Evolutionary conservation across 64 coral and sea anemone species (phyloP), one percentile per base, ranked within the genome.

Genomic region (Orbicella faveolata): DNA sequence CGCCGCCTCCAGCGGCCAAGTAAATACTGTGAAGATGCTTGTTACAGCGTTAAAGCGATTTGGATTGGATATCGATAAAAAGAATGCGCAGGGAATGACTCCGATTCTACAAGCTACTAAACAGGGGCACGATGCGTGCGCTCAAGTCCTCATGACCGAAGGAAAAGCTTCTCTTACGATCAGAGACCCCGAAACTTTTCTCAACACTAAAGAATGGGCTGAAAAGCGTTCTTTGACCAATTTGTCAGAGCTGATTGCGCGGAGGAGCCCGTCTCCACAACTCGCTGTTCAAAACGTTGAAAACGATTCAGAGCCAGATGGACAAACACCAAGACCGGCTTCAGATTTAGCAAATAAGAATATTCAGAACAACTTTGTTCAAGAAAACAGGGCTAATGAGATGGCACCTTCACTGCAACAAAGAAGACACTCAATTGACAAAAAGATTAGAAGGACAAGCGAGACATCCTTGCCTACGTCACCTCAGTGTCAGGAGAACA

Each of bases 181-280:
- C 36, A 76, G 91, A 63, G 95, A 96, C 52, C 89, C 95, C 67
- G 30, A 63, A 77, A 74, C 86, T 54, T 90, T 90, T 75, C 62
- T 93, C 18, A 96, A 96, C 78, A 87, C 95, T 34, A 52, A 48
- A 80, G 95, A 93, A 90, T 96, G 95, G 95, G 95, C 95, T 52
- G 79, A 78, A 57, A 83, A 78, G 69, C 79, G 90, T 34, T 90
- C 87, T 59, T 89, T 93, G 61, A 76, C 63, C n/a, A 88, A 80
- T 81, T 87, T 96, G 9, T 90, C 87, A 10, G 82, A 96, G 52
- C 41, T 90, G 64, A 94, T 91, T 86, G 83, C 88, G 20, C 79
- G 55, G 65, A 88, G 69, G 35, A 93, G 34, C 68, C 92, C 92
- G 0, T 77, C 69, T 76, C 92, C 87, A 9, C 81, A 66, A 68